Evolutionary conservation across 2,113 vertebrate species (phyloP).

Genomic region (Coturnix japonica): DNA sequence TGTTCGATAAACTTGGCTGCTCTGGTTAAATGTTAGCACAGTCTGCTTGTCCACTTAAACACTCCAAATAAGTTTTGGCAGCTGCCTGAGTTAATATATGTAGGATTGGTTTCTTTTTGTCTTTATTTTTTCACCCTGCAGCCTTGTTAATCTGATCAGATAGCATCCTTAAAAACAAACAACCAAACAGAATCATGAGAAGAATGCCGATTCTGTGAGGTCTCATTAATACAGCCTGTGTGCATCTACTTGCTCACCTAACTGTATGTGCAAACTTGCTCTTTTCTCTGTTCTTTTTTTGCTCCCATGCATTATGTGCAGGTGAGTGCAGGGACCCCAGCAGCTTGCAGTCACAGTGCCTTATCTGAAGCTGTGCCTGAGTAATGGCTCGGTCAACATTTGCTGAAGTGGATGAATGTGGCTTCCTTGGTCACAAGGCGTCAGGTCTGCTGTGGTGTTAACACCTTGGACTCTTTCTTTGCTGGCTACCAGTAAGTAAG

Average conservation of each 20-base stretch:
- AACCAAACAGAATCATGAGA: neutral
- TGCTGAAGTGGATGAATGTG: slow-evolving; percentile 4
- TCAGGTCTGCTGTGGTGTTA: neutral
- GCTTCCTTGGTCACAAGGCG: neutral
- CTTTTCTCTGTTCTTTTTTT: neutral
- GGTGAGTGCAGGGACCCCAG: neutral
- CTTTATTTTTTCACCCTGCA: neutral
- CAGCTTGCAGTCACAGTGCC: neutral
- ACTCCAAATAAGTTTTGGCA: neutral
- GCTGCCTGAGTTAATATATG: neutral
- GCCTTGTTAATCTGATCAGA: neutral
- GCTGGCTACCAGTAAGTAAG: neutral
- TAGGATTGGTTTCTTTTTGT: neutral
- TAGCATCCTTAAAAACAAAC: neutral
- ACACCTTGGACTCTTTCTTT: neutral
- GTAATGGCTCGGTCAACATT: slow-evolving; percentile 16
- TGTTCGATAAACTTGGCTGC: neutral
- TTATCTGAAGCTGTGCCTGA: neutral
- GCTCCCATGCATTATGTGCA: neutral
- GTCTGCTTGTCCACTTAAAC: neutral
- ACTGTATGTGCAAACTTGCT: neutral
- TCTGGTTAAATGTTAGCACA: neutral
- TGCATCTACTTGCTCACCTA: neutral
- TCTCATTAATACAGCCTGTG: neutral
- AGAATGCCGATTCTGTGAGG: neutral